These are phyloP conservation scores for Mirounga angustirostris DNA, from an alignment of 2,113 vertebrate genomes.

Conservation along the genomic window DNA sequence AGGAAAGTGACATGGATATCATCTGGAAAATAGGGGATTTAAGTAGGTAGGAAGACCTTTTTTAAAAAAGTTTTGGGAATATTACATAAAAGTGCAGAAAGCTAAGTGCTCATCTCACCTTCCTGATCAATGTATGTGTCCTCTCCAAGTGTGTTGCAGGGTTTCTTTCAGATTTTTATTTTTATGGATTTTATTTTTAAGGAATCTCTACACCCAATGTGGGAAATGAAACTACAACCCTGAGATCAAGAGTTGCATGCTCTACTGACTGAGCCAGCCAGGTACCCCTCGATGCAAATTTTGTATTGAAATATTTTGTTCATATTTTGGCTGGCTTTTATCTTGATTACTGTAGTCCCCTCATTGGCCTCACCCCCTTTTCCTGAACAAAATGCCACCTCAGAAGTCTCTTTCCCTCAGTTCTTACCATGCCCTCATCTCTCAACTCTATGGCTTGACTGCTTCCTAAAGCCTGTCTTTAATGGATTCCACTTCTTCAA, in stretches of 20 bases:
- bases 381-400: neutral
- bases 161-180: constrained; percentile 14
- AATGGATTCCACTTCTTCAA: neutral
- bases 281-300: neutral
- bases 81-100: neutral
- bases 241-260: neutral
- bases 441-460: neutral
- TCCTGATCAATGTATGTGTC: neutral
- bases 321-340: neutral
- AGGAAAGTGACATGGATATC: neutral
- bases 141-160: neutral
- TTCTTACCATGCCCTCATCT: neutral
- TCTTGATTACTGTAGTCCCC: neutral
- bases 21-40: neutral
- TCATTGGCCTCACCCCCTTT: neutral
- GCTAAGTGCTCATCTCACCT: neutral
- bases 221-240: neutral
- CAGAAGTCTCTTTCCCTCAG: neutral
- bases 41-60: neutral
- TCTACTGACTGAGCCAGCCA: neutral
- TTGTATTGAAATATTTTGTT: neutral
- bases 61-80: neutral
- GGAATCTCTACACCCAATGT: neutral
- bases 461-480: neutral
- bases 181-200: neutral